phyloP scores from a whole-genome alignment of 2,113 vertebrate genomes.

The Mustelus asterias region DNA sequence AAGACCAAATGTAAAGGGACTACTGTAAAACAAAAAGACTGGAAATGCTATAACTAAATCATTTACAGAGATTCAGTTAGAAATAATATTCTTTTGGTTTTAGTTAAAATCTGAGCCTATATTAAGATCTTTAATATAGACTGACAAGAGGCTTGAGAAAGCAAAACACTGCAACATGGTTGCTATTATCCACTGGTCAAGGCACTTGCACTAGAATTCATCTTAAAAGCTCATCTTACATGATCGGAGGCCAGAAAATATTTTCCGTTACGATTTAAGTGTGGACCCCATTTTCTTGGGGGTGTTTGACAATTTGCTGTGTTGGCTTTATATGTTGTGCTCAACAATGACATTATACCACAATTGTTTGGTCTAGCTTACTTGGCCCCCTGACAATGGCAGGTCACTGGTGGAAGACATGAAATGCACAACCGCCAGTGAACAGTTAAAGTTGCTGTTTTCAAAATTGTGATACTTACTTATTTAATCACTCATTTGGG shows the following conservation, averaged over 20 bases:
- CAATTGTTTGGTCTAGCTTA: neutral
- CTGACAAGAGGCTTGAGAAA: neutral
- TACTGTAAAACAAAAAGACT: neutral
- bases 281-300: neutral
- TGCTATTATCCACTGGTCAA: neutral
- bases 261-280: neutral
- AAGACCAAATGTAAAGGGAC: neutral
- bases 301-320: neutral
- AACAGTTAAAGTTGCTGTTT: neutral
- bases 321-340: neutral
- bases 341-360: too few relatives aligned
- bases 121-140: neutral
- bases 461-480: neutral
- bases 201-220: neutral
- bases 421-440: neutral
- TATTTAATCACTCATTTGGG: neutral
- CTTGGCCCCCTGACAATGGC: neutral
- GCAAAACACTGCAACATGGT: neutral
- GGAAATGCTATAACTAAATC: neutral
- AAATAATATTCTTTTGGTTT: neutral
- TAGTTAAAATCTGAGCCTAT: neutral
- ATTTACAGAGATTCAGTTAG: neutral
- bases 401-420: neutral
- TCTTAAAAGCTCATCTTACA: neutral
- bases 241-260: neutral